Evolutionary conservation across 2,113 vertebrate species (phyloP).

Genomic region (Cynocephalus volans): DNA sequence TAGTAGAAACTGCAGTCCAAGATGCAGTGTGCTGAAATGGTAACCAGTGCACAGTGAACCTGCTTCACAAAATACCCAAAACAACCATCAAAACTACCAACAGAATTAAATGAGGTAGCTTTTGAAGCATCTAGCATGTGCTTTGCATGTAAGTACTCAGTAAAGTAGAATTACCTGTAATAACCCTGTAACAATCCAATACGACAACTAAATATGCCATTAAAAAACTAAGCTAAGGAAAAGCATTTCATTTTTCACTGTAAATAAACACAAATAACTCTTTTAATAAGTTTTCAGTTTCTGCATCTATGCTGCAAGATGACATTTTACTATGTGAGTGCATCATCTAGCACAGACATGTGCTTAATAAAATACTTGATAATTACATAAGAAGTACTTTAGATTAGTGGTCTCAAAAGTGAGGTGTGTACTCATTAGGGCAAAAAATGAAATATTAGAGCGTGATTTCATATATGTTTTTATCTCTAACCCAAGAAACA

Average conservation of each 20-base stretch:
- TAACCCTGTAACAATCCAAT: background rate
- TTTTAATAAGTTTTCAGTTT: background rate
- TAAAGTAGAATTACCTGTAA: background rate
- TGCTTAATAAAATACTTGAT: slow-evolving; percentile 45
- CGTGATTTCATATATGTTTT: background rate
- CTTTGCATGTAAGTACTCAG: background rate
- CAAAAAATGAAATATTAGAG: background rate
- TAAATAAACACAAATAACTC: background rate
- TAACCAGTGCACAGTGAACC: background rate
- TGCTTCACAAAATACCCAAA: background rate
- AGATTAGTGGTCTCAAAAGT: slow-evolving; percentile 6
- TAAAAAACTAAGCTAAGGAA: background rate
- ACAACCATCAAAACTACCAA: background rate
- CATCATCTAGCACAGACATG: background rate
- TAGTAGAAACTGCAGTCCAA: background rate
- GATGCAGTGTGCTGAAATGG: background rate
- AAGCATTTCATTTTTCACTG: background rate
- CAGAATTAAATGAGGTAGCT: background rate
- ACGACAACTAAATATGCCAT: background rate
- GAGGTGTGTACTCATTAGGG: no score
- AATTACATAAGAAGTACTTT: background rate
- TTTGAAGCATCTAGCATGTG: background rate
- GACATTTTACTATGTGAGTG: background rate
- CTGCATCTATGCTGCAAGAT: background rate
- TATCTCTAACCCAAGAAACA: background rate